Evolutionary conservation across 23 tunicate genomes (phyloP).

Genomic region (Oikopleura dioica): DNA sequence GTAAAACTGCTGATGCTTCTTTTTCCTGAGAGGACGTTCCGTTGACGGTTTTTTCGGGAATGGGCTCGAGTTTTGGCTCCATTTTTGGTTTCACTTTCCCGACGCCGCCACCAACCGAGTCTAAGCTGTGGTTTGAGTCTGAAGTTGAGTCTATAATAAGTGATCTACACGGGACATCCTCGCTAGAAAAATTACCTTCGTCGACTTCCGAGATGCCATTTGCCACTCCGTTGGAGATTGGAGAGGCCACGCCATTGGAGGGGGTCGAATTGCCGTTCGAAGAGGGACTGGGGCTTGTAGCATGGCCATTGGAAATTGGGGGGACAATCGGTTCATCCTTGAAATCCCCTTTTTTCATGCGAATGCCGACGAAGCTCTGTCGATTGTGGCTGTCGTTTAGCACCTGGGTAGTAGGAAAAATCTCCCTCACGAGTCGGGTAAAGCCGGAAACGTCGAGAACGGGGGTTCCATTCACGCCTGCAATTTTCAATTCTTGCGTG

Average conservation of each 20-base stretch:
- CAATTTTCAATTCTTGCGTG: background rate
- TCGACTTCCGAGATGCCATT: background rate
- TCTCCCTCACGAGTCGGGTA: background rate
- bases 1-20: too few species aligned
- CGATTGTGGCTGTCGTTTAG: conserved; percentile 7
- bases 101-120: conserved; percentile 5
- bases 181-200: background rate
- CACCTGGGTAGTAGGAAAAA: conserved; percentile 6
- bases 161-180: background rate
- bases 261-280: background rate
- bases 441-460: background rate
- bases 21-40: background rate
- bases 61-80: too few species aligned
- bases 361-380: background rate
- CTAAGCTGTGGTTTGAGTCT: conserved; percentile 7
- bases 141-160: too few species aligned
- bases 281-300: background rate
- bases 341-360: background rate
- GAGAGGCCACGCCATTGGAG: background rate
- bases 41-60: background rate
- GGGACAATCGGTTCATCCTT: too few species aligned
- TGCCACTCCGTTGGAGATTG: background rate
- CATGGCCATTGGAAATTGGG: too few species aligned
- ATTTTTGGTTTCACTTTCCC: too few species aligned
- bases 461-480: background rate